Evolutionary conservation across 2,113 vertebrate species (phyloP).

Genomic region (Machaerirhynchus nigripectus): DNA sequence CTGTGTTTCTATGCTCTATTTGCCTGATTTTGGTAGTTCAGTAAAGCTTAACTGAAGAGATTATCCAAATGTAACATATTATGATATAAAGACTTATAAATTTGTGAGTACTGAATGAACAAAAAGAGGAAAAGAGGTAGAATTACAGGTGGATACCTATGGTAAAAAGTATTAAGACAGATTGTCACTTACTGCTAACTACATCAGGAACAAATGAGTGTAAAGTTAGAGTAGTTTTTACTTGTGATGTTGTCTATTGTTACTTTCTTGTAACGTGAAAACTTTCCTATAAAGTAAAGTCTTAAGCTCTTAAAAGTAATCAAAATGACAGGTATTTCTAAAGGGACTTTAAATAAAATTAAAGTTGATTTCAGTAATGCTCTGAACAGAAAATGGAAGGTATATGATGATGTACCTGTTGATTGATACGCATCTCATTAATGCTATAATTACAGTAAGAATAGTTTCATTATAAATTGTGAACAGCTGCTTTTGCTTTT

Average conservation of each 20-base stretch:
- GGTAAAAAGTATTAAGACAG: background rate
- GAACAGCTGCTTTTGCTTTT: background rate
- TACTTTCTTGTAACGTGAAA: background rate
- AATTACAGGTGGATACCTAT: background rate
- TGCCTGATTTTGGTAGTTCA: background rate
- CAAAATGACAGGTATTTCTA: background rate
- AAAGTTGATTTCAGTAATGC: background rate
- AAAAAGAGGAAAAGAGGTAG: background rate
- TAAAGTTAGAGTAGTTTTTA: background rate
- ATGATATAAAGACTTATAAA: background rate
- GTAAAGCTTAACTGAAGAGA: background rate
- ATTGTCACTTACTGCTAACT: background rate
- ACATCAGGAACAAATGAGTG: background rate
- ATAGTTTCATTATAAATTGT: background rate
- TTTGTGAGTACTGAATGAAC: background rate
- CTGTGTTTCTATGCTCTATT: background rate
- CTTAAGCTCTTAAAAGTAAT: background rate
- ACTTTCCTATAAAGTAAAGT: background rate
- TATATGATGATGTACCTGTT: background rate
- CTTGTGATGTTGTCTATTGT: background rate
- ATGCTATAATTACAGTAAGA: background rate
- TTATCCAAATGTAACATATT: background rate
- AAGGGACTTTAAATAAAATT: background rate
- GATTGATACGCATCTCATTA: background rate
- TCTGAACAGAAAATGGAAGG: background rate